Conservation (phyloP, 2,888 invertebrate species). For the Pyralis farinalis region DNA sequence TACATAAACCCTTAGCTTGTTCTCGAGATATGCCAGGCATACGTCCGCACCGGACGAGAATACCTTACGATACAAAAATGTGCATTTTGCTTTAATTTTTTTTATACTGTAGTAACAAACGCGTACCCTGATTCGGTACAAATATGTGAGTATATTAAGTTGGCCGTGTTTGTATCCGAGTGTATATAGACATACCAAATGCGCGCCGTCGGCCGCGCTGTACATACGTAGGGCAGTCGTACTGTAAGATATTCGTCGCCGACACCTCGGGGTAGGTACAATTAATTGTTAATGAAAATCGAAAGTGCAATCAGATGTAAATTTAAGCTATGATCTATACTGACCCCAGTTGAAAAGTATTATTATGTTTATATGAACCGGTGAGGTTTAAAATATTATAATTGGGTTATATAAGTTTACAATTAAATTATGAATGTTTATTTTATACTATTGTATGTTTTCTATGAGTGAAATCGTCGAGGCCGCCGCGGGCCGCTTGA, state of each 20-base stretch:
- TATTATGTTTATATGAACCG: constrained; percentile 80
- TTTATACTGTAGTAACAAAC: constrained; percentile 27
- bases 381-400: constrained; percentile 77
- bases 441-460: constrained; percentile 72
- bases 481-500: constrained; percentile 58
- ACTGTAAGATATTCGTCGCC: constrained; percentile 56
- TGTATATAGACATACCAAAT: constrained; percentile 80
- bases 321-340: constrained; percentile 66
- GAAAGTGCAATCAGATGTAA: constrained; percentile 78
- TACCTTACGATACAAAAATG: constrained; percentile 71
- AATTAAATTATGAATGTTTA: constrained; percentile 77
- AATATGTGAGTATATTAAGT: constrained; percentile 70
- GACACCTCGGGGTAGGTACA: constrained; percentile 47
- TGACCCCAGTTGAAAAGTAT: constrained; percentile 78
- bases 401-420: constrained; percentile 75
- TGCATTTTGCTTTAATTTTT: constrained; percentile 78
- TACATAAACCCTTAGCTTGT: constrained; percentile 54
- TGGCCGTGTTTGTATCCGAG: constrained; percentile 55
- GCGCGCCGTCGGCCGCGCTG: constrained; percentile 57
- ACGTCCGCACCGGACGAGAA: constrained; percentile 34
- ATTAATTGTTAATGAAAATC: constrained; percentile 69
- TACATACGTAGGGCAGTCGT: constrained; percentile 63
- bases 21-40: constrained; percentile 50
- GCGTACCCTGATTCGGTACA: constrained; percentile 68
- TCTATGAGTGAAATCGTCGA: constrained; percentile 60